Percentiles rank a stretch among this genome's conserved stretches.
phyloP scores from a whole-genome alignment of 2,888 invertebrate species.

The Oligia latruncula region DNA sequence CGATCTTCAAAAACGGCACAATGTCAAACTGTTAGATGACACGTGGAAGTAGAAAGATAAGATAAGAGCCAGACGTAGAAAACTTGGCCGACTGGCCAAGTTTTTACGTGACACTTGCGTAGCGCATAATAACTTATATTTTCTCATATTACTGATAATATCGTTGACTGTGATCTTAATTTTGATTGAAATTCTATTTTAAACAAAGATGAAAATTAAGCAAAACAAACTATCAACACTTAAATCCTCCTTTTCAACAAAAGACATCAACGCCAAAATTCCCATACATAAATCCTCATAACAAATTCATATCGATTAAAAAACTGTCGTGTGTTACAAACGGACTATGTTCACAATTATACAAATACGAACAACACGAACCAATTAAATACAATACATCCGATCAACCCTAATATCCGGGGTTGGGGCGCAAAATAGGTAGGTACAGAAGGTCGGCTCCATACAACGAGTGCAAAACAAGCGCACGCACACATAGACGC shows the following conservation, averaged over 20 bases:
- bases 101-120: too few relatives aligned
- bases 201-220: not conserved
- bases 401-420: conserved; percentile 76
- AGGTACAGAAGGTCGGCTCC: not conserved
- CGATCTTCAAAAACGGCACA: too few relatives aligned
- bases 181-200: not conserved
- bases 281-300: conserved; percentile 51
- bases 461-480: not conserved
- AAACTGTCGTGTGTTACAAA: conserved; percentile 67
- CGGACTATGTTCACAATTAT: conserved; percentile 70
- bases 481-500: not conserved
- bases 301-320: conserved; percentile 69
- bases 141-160: not conserved
- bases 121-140: not conserved
- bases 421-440: not conserved
- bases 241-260: conserved; percentile 6
- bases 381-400: conserved; percentile 70
- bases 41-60: too few relatives aligned
- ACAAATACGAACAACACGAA: conserved; percentile 62
- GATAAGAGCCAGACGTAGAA: too few relatives aligned
- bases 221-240: not conserved
- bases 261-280: conserved; percentile 17
- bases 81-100: too few relatives aligned
- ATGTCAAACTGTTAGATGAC: too few relatives aligned
- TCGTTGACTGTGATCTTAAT: not conserved